Base-by-base conservation (phyloP, 1,140 invertebrate species). In the Heliconius melpomene region DNA sequence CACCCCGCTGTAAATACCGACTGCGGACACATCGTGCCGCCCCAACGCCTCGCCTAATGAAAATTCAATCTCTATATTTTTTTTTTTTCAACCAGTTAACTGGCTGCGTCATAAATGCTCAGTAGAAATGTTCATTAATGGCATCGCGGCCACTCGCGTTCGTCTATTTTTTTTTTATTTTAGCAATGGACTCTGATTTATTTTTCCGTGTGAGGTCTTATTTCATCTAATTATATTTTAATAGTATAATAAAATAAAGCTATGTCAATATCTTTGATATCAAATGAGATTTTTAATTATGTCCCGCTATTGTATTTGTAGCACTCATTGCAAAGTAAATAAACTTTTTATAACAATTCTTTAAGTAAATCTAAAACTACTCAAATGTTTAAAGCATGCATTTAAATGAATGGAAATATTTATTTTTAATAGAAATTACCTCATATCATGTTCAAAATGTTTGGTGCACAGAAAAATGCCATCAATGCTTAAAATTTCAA, bases 21-120 rank as follows among this genome's bases (percentile, higher is more conserved):
- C 85, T 86, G 89, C 87, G 87, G 87, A 91, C 86, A 89, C 87
- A 84, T 79, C 90, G 91, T 92, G 87, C 91, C 91, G 91, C 91
- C 88, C 91, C 90, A 90, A 91, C 90, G 91, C 91, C 88, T 91
- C 89, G 82, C 85, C 90, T 94, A 93, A 93, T 94, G 92, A 94
- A 93, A 94, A 92, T 91, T 91, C 88, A 84, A 92, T 93, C 88
- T 91, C 85, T 91, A 87, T 90, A 89, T 88, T 91, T 91, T 85
- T 80, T 89, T 81, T 85, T 89, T 87, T 85, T 79, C 85, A 82
- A 83, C 75, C 88, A 85, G 85, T 81, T 86, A 89, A 89, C 84
- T 80, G 79, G 82, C 82, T 85, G 83, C 87, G 82, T 88, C 88
- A 88, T 84, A 86, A 87, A 87, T 83, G 82, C 83, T 87, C 86